Evolutionary conservation across 1,140 invertebrate genomes (phyloP).

Genomic region (Cydia pomonella): DNA sequence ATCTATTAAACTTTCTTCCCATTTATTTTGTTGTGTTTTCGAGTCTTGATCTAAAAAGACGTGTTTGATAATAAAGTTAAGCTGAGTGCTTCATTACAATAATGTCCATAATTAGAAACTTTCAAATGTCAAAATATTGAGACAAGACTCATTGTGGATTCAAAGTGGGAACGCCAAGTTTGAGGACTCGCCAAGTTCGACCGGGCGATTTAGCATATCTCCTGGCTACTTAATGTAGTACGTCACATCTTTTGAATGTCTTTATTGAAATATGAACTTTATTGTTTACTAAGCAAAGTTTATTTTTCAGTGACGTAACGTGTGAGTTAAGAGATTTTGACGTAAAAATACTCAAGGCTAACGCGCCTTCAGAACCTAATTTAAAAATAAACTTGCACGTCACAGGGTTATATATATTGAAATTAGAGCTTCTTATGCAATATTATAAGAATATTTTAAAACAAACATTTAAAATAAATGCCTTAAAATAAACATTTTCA

Average conservation of each 20-base stretch:
- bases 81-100: constrained; percentile 28
- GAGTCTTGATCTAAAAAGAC: neutral
- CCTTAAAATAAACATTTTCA: too few species aligned
- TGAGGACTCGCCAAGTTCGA: constrained; percentile 13
- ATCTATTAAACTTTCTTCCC: neutral
- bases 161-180: constrained; percentile 18
- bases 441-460: neutral
- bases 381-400: constrained; percentile 32
- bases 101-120: constrained; percentile 29
- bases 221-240: neutral
- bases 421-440: neutral
- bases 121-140: constrained; percentile 31
- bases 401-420: neutral
- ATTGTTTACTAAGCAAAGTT: neutral
- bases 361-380: neutral
- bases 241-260: neutral
- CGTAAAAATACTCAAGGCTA: neutral
- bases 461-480: neutral
- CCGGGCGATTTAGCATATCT: constrained; percentile 24
- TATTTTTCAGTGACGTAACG: neutral
- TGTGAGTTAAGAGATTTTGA: neutral
- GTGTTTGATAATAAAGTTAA: neutral
- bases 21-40: neutral
- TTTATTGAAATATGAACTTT: constrained; percentile 4
- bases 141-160: constrained; percentile 30